Evolutionary conservation across 1,140 invertebrate genomes (phyloP).

Genomic region (Eriosoma lanigerum): DNA sequence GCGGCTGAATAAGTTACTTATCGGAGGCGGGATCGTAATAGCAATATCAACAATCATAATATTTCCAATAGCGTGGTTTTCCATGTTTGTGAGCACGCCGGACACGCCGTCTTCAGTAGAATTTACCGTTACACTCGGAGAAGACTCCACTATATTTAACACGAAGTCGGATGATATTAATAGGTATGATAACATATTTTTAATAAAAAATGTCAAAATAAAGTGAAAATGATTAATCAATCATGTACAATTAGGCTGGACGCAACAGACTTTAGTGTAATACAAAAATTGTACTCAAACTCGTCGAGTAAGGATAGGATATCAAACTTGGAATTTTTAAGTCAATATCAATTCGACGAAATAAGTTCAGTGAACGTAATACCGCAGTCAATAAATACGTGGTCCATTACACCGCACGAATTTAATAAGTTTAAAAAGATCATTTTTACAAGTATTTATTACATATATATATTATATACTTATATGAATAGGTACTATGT

Average conservation of each 20-base stretch:
- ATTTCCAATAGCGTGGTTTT: constrained; percentile 46
- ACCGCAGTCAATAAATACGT: not conserved
- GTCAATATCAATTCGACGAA: constrained; percentile 4
- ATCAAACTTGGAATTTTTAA: not conserved
- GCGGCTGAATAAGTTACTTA: not conserved
- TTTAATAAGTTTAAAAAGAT: constrained; percentile 2
- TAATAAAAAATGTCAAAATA: not conserved
- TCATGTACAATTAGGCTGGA: too few species aligned
- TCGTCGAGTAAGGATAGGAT: not conserved
- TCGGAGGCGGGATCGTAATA: constrained; percentile 33
- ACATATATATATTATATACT: too few species aligned
- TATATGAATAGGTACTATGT: too few species aligned
- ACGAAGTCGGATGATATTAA: constrained; percentile 16
- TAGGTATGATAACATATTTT: not conserved
- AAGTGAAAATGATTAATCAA: not conserved
- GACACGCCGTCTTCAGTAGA: constrained; percentile 23
- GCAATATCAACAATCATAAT: constrained; percentile 33
- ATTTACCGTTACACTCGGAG: constrained; percentile 1
- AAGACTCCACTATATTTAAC: constrained; percentile 16
- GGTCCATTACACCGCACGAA: not conserved
- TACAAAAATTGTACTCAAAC: not conserved
- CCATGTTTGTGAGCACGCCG: constrained; percentile 4
- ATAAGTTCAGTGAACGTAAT: constrained; percentile 17
- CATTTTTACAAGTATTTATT: not conserved
- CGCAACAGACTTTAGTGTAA: not conserved